These are phyloP conservation scores for Equus przewalskii DNA, from an alignment of 2,113 vertebrate species.

Conservation along the genomic window DNA sequence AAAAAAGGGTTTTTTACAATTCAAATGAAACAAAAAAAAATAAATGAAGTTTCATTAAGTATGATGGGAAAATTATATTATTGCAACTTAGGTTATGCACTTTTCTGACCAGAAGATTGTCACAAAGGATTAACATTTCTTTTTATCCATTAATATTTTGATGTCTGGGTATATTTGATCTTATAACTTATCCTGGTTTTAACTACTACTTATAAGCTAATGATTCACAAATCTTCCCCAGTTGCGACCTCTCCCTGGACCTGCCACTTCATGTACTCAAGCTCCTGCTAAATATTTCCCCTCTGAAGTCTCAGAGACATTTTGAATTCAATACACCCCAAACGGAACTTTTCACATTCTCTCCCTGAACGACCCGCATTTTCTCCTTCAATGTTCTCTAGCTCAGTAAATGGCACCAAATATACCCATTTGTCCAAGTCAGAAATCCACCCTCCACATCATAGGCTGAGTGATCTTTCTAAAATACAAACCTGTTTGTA, in stretches of 20 bases:
- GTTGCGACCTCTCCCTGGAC: not conserved
- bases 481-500: not conserved
- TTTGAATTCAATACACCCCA: not conserved
- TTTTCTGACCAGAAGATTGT: not conserved
- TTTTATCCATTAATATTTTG: slow-evolving; percentile 14
- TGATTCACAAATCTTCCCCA: not conserved
- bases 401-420: not conserved
- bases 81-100: not conserved
- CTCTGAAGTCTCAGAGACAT: not conserved
- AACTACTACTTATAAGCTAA: not conserved
- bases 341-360: not conserved
- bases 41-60: not conserved
- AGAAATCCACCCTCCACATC: not conserved
- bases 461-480: not conserved
- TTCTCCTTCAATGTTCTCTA: not conserved
- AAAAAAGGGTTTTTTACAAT: not conserved
- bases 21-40: not conserved
- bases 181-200: not conserved
- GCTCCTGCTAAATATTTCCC: not conserved
- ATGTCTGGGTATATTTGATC: not conserved
- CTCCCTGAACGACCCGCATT: not conserved
- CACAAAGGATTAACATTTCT: not conserved
- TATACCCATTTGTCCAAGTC: not conserved
- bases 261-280: not conserved
- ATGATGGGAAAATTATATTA: not conserved